A percentile compares a stretch with the other conserved stretches of the same genome.
Conservation (phyloP, 35 echinoderm and acorn worm genomes). For the Holothuria glaberrima region DNA sequence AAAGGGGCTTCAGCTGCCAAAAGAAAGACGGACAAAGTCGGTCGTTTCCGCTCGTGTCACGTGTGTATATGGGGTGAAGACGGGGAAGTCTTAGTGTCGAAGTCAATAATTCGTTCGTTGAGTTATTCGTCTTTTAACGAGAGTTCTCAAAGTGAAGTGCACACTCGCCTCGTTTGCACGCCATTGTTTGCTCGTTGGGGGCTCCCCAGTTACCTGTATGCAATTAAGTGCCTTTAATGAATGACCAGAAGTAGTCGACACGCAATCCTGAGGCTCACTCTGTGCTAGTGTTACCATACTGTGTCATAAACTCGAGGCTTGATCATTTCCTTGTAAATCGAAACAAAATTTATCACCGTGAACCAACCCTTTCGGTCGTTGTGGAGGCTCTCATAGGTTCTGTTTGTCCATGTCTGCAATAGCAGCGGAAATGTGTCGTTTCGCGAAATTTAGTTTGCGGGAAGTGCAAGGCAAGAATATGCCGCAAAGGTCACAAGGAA, state of each 20-base stretch:
- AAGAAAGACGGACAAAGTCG: too few relatives aligned
- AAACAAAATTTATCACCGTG: constrained; percentile 44
- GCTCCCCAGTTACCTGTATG: constrained; percentile 24
- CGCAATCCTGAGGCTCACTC: constrained; percentile 29
- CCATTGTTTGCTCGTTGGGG: constrained; percentile 46
- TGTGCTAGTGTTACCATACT: constrained; percentile 9
- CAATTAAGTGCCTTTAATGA: constrained; percentile 48
- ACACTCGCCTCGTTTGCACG: constrained; percentile 16
- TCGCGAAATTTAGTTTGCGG: not conserved
- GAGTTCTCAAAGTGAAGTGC: constrained; percentile 23
- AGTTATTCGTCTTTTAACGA: not conserved
- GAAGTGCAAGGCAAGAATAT: constrained; percentile 20
- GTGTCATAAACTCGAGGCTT: constrained; percentile 27
- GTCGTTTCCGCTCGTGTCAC: too few relatives aligned
- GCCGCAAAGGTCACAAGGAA: constrained; percentile 20
- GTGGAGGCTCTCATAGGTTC: constrained; percentile 26
- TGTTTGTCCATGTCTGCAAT: constrained; percentile 8
- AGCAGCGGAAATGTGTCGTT: constrained; percentile 6
- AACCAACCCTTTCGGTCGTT: constrained; percentile 36
- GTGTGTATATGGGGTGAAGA: too few relatives aligned
- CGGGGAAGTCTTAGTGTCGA: too few relatives aligned
- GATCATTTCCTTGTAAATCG: constrained; percentile 49
- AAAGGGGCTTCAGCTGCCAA: too few relatives aligned
- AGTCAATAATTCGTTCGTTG: too few relatives aligned
- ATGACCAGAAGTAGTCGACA: constrained; percentile 28